phyloP scores from a whole-genome alignment of 2,797 vertebrate genomes.

The Botia kubotai region DNA sequence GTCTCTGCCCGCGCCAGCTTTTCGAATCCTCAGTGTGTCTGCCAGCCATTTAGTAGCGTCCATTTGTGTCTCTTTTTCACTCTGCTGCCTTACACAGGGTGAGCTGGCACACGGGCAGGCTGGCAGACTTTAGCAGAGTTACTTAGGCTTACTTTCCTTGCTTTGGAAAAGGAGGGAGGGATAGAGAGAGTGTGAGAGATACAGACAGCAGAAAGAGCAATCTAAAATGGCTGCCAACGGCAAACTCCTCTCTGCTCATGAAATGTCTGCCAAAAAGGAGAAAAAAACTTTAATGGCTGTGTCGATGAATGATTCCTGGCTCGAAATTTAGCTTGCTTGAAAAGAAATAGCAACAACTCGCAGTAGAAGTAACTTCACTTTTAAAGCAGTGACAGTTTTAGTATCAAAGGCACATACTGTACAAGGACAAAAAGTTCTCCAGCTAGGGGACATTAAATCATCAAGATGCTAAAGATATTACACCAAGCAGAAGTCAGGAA shows the following conservation, averaged over 20 bases:
- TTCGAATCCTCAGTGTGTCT: conserved; percentile 36
- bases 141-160: conserved; percentile 60
- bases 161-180: conserved; percentile 50
- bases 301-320: conserved; percentile 55
- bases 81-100: conserved; percentile 45
- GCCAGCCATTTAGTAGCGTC: conserved; percentile 51
- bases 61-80: conserved; percentile 35
- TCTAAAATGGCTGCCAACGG: conserved; percentile 79
- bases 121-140: conserved; percentile 56
- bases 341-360: conserved; percentile 57
- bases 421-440: conserved; percentile 25
- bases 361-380: conserved; percentile 45
- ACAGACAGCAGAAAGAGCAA: conserved; percentile 56
- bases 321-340: conserved; percentile 47
- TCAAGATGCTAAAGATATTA: conserved; percentile 36
- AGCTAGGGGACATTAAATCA: conserved; percentile 21
- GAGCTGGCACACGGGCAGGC: conserved; percentile 60
- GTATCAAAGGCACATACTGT: conserved; percentile 19
- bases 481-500: neutral
- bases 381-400: conserved; percentile 25
- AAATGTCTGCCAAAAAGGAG: conserved; percentile 68
- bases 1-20: conserved; percentile 32
- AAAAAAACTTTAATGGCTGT: conserved; percentile 49
- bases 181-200: conserved; percentile 42
- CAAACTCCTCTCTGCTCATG: conserved; percentile 62